Conservation (phyloP, 2,888 invertebrate species). For the Harpalus rufipes region DNA sequence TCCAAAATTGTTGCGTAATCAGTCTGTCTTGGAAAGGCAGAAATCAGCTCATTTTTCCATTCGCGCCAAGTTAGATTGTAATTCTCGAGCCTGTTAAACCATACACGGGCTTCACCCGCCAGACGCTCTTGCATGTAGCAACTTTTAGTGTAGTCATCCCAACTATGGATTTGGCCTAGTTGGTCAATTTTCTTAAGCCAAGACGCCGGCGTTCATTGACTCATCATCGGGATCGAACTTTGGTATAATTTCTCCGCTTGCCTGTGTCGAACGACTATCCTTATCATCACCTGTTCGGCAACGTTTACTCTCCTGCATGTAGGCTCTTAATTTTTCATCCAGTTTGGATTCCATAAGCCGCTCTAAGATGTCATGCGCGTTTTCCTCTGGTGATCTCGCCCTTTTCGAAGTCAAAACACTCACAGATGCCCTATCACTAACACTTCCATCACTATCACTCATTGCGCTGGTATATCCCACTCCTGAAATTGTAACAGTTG, state of each 20-base stretch:
- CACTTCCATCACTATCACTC: background rate
- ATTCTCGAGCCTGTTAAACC: too few relatives aligned
- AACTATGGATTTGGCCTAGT: constrained; percentile 71
- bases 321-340: constrained; percentile 1
- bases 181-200: constrained; percentile 72
- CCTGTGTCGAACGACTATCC: background rate
- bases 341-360: constrained; percentile 20
- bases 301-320: background rate
- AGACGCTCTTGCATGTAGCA: constrained; percentile 67
- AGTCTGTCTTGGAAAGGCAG: too few relatives aligned
- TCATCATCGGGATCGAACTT: constrained; percentile 61
- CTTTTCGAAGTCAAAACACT: background rate
- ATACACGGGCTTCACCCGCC: constrained; percentile 70
- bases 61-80: too few relatives aligned
- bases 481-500: too few relatives aligned
- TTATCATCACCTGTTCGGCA: too few relatives aligned
- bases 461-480: constrained; percentile 2
- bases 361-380: constrained; percentile 6
- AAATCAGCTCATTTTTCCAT: too few relatives aligned
- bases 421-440: background rate
- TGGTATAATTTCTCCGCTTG: constrained; percentile 17
- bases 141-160: constrained; percentile 66
- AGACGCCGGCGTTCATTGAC: too few relatives aligned
- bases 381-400: constrained; percentile 1
- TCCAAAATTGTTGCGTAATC: too few relatives aligned